Conservation (phyloP, 30 jellyfish, hydroid and myxozoan genomes). For the Phacellophora camtschatica region DNA sequence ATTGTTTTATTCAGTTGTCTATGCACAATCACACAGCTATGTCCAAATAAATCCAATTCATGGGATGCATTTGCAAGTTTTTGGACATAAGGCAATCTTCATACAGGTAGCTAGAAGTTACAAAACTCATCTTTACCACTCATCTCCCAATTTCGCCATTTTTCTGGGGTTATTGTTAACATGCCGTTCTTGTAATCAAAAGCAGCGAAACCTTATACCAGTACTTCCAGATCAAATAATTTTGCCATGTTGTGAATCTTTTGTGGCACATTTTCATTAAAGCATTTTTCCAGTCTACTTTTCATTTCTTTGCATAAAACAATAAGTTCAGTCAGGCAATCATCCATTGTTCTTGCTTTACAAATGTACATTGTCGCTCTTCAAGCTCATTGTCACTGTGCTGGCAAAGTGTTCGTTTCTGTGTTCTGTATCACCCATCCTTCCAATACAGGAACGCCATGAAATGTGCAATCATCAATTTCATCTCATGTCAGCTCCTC, state of each 20-base stretch:
- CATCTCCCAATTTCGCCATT: not conserved
- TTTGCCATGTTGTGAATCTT: not conserved
- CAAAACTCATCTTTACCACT: slow-evolving; percentile 14
- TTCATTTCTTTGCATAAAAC: not conserved
- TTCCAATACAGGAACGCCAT: slow-evolving; percentile 8
- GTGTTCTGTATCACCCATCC: slow-evolving; percentile 20
- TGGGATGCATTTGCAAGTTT: not conserved
- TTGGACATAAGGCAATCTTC: slow-evolving; percentile 12
- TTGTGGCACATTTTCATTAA: not conserved
- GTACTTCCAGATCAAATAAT: not conserved
- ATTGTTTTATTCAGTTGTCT: not conserved
- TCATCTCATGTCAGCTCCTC: slow-evolving; percentile 12
- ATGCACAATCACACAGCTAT: not conserved
- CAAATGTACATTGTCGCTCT: not conserved
- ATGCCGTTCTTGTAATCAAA: not conserved
- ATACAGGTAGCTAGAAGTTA: not conserved
- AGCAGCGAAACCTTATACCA: not conserved
- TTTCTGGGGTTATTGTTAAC: not conserved
- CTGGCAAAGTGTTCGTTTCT: not conserved
- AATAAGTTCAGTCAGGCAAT: slow-evolving; percentile 6
- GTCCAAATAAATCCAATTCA: not conserved
- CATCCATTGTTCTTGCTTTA: slow-evolving; percentile 15
- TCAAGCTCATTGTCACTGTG: not conserved
- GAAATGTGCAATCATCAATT: slow-evolving; percentile 8
- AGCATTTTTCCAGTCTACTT: not conserved